phyloP scores from a whole-genome alignment of 2,113 vertebrate genomes.

The Gymnarchus niloticus region DNA sequence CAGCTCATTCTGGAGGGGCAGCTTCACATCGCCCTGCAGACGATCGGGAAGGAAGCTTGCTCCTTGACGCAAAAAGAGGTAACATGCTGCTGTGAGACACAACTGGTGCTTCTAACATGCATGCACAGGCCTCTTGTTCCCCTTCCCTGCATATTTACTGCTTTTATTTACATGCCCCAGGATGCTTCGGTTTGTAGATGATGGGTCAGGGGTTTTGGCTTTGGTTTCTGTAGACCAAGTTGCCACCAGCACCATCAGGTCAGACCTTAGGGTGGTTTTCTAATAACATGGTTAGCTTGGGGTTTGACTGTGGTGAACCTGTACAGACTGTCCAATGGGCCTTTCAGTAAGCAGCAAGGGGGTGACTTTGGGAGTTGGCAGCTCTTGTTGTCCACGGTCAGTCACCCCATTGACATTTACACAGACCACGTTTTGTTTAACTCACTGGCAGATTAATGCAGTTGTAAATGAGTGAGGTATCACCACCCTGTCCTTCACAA shows the following conservation, averaged over 20 bases:
- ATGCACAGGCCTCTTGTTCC: background rate
- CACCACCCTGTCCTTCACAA: background rate
- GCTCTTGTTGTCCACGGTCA: background rate
- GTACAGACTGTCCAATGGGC: background rate
- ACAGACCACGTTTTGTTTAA: background rate
- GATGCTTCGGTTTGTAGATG: background rate
- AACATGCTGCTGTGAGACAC: constrained; percentile 19
- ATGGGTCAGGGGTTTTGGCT: background rate
- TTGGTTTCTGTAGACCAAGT: too few relatives aligned
- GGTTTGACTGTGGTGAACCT: background rate
- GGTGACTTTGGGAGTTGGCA: background rate
- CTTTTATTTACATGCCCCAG: background rate
- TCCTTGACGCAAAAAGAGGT: constrained; percentile 87
- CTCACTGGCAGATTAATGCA: too few relatives aligned
- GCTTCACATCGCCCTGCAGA: constrained; percentile 81
- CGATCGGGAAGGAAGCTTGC: constrained; percentile 80
- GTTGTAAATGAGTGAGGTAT: background rate
- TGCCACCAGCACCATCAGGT: too few relatives aligned
- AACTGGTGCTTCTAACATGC: background rate
- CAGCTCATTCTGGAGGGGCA: constrained; percentile 94
- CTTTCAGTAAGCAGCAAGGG: background rate
- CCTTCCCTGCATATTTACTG: background rate
- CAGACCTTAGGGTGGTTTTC: too few relatives aligned
- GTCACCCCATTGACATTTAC: background rate
- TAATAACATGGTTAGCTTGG: background rate